Conservation (phyloP, 2,888 invertebrate genomes). For the Nomada fucata region DNA sequence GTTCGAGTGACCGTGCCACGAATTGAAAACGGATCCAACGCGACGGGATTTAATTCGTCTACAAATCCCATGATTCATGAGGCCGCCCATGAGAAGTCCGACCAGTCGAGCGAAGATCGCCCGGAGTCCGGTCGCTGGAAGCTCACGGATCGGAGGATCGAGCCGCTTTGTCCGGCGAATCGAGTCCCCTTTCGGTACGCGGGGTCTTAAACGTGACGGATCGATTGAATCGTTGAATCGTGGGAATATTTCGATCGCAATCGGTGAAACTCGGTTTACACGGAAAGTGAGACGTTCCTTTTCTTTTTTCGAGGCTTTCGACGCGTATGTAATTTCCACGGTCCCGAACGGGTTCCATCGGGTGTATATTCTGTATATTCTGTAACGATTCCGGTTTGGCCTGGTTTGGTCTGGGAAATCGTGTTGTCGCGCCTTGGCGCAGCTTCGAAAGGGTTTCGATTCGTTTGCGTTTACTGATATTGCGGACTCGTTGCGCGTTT, state of each 20-base stretch:
- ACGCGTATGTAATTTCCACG: conserved; percentile 3
- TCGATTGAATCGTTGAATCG: conserved; percentile 46
- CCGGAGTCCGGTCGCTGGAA: conserved; percentile 10
- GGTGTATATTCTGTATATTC: neutral
- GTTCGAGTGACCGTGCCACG: conserved; percentile 72
- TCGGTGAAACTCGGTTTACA: conserved; percentile 33
- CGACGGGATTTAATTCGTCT: conserved; percentile 80
- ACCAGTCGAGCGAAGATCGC: conserved; percentile 47
- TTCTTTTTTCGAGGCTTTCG: neutral
- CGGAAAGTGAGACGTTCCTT: neutral
- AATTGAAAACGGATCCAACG: conserved; percentile 78
- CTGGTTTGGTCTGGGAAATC: neutral
- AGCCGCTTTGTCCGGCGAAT: conserved; percentile 30
- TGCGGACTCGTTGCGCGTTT: no score
- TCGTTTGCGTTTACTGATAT: neutral
- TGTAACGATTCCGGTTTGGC: neutral
- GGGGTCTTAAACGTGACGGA: conserved; percentile 28
- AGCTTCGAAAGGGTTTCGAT: neutral
- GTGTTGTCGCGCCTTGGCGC: neutral
- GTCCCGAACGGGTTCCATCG: neutral
- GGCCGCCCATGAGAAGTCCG: conserved; percentile 67
- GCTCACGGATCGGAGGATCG: conserved; percentile 37
- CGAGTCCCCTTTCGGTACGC: conserved; percentile 2
- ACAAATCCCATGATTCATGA: conserved; percentile 81
- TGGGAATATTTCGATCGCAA: conserved; percentile 51